These are phyloP conservation scores for Microhierax caerulescens DNA, from an alignment of 2,797 vertebrate species.

Conservation along the genomic window DNA sequence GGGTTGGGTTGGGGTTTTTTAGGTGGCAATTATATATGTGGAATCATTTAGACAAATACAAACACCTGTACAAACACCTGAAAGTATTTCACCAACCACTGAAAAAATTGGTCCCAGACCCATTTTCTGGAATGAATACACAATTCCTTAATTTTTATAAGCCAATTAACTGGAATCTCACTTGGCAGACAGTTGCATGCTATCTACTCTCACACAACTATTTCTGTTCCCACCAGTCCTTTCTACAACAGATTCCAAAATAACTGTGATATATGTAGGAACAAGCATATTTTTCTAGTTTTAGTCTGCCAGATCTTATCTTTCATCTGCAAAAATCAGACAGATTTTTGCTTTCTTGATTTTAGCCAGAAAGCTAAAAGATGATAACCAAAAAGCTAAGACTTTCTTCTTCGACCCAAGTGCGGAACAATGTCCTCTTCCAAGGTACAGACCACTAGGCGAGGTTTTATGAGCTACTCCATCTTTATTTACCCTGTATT, in stretches of 20 bases:
- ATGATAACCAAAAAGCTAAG: not conserved
- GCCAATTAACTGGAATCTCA: not conserved
- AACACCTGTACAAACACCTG: not conserved
- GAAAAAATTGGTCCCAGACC: not conserved
- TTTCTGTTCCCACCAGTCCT: conserved; percentile 35
- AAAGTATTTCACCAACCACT: not conserved
- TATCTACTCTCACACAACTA: conserved; percentile 39
- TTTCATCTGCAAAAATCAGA: conserved; percentile 12
- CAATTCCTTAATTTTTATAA: conserved; percentile 17
- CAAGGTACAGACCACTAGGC: not conserved
- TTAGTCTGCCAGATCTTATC: conserved; percentile 41
- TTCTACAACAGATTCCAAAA: conserved; percentile 31
- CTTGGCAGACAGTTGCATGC: conserved; percentile 4
- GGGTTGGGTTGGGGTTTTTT: accelerated
- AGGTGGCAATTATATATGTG: not conserved
- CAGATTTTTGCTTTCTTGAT: conserved; percentile 15
- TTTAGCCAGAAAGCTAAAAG: not conserved
- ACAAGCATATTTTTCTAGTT: conserved; percentile 21
- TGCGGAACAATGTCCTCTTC: not conserved
- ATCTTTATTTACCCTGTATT: not conserved
- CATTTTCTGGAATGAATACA: not conserved
- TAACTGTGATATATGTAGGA: conserved; percentile 44
- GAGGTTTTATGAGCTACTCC: not conserved
- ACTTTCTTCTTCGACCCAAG: not conserved
- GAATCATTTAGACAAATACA: not conserved